These are phyloP conservation scores for Cataglyphis livida DNA, from an alignment of 2,888 invertebrate genomes.

Conservation along the genomic window DNA sequence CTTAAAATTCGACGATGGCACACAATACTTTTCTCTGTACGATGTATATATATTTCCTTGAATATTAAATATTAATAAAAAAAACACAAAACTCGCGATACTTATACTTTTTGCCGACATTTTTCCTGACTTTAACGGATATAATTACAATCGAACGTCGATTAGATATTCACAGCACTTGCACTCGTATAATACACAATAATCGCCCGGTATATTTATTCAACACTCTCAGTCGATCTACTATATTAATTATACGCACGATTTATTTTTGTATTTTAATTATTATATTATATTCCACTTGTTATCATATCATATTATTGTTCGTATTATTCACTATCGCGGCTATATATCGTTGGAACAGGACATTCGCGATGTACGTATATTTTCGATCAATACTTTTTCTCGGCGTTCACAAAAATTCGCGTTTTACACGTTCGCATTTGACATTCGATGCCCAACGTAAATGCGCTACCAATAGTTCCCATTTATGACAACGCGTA, in stretches of 20 bases:
- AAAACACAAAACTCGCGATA: neutral
- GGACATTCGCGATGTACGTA: no score
- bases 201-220: no score
- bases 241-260: no score
- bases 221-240: no score
- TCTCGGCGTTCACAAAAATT: neutral
- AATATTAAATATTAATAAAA: neutral
- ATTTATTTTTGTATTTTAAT: no score
- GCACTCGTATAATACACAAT: neutral
- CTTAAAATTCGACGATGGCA: neutral
- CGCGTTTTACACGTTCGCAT: neutral
- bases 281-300: no score
- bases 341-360: no score
- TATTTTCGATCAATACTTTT: neutral
- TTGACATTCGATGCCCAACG: neutral
- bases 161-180: neutral
- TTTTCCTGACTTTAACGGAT: neutral
- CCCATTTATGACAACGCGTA: neutral
- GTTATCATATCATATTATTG: no score
- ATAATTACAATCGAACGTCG: neutral
- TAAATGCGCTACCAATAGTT: neutral
- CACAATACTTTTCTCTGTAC: neutral
- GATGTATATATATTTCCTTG: neutral
- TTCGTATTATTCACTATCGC: neutral
- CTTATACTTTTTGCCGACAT: neutral